Conservation (phyloP, 1,140 invertebrate species). For the Globodera ellingtonae region DNA sequence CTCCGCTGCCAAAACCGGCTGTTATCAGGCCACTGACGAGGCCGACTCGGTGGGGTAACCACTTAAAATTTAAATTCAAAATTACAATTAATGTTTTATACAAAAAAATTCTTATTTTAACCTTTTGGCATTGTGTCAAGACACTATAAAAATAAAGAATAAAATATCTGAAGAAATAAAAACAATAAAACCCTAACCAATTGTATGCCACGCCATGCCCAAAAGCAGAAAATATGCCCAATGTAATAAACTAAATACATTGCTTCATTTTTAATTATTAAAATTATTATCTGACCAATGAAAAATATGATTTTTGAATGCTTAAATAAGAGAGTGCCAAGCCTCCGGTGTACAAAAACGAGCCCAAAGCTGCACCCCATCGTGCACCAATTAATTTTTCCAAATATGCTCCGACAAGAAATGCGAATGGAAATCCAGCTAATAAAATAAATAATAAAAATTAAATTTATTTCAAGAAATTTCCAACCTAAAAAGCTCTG, state of each 20-base stretch:
- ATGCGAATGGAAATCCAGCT: conserved; percentile 50
- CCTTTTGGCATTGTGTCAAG: conserved; percentile 49
- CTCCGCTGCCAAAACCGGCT: conserved; percentile 49
- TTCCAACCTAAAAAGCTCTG: conserved; percentile 41
- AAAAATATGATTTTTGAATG: conserved; percentile 50
- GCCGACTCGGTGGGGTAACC: conserved; percentile 45
- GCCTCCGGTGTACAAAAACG: conserved; percentile 35
- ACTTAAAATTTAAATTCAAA: conserved; percentile 37
- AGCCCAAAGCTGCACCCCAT: conserved; percentile 43
- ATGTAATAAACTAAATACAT: conserved; percentile 28
- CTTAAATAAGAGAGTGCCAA: conserved; percentile 45
- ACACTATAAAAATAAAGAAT: too few relatives aligned
- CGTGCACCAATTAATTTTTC: conserved; percentile 47
- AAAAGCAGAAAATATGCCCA: conserved; percentile 44
- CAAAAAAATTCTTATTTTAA: conserved; percentile 23
- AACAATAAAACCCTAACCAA: too few relatives aligned
- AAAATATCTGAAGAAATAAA: too few relatives aligned
- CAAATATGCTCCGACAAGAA: conserved; percentile 48
- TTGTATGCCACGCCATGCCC: conserved; percentile 49
- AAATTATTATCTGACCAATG: conserved; percentile 1
- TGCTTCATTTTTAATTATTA: not conserved
- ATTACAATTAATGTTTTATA: not conserved
- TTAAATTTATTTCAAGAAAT: conserved; percentile 7
- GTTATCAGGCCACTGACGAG: conserved; percentile 47
- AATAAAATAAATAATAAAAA: not conserved